phyloP scores from a whole-genome alignment of 2,797 vertebrate genomes.

The Helicolenus hilgendorfi region DNA sequence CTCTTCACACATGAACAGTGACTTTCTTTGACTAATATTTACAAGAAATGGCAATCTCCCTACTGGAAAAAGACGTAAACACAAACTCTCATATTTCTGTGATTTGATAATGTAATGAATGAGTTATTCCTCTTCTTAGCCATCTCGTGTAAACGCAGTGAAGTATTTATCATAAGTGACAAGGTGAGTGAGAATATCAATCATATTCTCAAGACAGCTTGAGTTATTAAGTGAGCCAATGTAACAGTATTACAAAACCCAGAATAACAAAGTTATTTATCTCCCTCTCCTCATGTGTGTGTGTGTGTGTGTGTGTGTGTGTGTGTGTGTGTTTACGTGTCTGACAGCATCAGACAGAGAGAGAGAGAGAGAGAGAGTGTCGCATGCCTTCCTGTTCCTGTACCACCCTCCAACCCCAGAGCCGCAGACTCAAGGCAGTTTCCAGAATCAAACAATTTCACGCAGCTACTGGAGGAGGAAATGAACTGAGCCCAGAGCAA shows the following conservation, averaged over 20 bases:
- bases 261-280: conserved; percentile 89
- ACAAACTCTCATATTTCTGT: conserved; percentile 69
- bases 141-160: conserved; percentile 62
- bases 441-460: conserved; percentile 99
- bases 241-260: conserved; percentile 86
- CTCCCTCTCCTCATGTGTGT: conserved; percentile 44
- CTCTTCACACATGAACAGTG: conserved; percentile 2
- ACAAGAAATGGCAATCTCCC: conserved; percentile 40
- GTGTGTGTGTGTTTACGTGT: conserved; percentile 73
- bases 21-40: conserved; percentile 48
- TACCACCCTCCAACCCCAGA: conserved; percentile 93
- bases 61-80: conserved; percentile 55
- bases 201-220: conserved; percentile 84
- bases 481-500: conserved; percentile 99
- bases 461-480: conserved; percentile 99
- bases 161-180: conserved; percentile 88
- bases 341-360: conserved; percentile 83
- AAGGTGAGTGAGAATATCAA: conserved; percentile 88
- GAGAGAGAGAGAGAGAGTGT: conserved; percentile 87
- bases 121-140: conserved; percentile 68
- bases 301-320: background rate
- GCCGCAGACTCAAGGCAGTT: conserved; percentile 97
- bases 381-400: conserved; percentile 93
- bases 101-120: conserved; percentile 78
- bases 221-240: conserved; percentile 89